These are phyloP conservation scores for Zygothrica quintamaculata DNA, from an alignment of 2,888 invertebrate genomes.

Conservation along the genomic window DNA sequence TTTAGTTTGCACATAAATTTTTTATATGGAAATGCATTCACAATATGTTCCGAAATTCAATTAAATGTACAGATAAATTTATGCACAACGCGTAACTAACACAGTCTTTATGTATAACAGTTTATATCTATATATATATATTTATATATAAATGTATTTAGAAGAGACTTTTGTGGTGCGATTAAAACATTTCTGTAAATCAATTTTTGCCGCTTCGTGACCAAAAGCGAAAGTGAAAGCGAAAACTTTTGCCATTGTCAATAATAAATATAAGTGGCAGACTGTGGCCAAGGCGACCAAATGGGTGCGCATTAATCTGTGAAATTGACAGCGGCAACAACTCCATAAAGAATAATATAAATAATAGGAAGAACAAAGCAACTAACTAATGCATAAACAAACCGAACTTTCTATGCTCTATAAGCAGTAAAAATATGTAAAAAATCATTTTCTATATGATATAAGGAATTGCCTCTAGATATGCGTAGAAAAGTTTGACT, in stretches of 20 bases:
- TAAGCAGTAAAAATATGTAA: too few relatives aligned
- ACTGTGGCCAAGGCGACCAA: constrained; percentile 54
- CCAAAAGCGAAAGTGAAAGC: constrained; percentile 54
- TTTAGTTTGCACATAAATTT: too few relatives aligned
- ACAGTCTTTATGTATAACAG: constrained; percentile 6
- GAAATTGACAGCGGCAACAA: constrained; percentile 69
- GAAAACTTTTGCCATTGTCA: constrained; percentile 75
- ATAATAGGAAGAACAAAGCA: background rate
- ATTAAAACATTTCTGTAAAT: constrained; percentile 59
- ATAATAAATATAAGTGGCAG: constrained; percentile 70
- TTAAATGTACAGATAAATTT: constrained; percentile 6
- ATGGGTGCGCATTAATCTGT: constrained; percentile 76
- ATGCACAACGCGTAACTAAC: constrained; percentile 21
- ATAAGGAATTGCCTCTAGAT: too few relatives aligned
- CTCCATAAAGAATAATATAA: constrained; percentile 5
- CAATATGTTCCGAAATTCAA: too few relatives aligned
- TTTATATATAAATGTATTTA: too few relatives aligned
- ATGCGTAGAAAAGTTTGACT: too few relatives aligned
- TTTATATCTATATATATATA: too few relatives aligned
- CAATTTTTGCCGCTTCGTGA: constrained; percentile 65
- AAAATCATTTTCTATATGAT: too few relatives aligned
- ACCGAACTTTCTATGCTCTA: too few relatives aligned
- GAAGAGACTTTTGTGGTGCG: constrained; percentile 24
- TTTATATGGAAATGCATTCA: constrained; percentile 1
- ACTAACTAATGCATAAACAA: too few relatives aligned